Percentiles rank a stretch among this genome's conserved stretches.
These are phyloP conservation scores for Conus betulinus DNA, from an alignment of 1,140 invertebrate species.

Conservation along the genomic window DNA sequence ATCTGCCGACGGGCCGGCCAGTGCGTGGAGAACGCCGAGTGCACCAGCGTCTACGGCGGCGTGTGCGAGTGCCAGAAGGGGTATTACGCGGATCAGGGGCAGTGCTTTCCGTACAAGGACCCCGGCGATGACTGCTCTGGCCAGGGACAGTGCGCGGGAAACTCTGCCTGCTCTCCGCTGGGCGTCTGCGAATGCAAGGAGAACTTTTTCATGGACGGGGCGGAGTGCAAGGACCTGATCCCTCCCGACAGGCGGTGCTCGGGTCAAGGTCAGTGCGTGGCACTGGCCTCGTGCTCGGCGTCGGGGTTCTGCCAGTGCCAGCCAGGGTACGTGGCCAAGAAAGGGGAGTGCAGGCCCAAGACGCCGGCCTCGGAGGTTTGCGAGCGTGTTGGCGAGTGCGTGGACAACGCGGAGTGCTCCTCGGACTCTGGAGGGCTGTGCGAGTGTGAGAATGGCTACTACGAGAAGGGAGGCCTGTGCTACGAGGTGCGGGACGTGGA, in stretches of 20 bases:
- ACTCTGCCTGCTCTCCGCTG: slow-evolving; percentile 27
- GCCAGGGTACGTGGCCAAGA: slow-evolving; percentile 16
- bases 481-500: slow-evolving; percentile 6
- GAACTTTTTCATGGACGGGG: slow-evolving; percentile 25
- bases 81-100: slow-evolving; percentile 27
- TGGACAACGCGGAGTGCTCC: slow-evolving; percentile 32
- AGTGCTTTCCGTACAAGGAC: slow-evolving; percentile 8
- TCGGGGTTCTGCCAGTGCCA: slow-evolving; percentile 32
- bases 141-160: slow-evolving; percentile 23
- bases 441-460: slow-evolving; percentile 30
- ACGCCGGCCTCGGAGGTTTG: slow-evolving; percentile 23
- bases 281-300: slow-evolving; percentile 21
- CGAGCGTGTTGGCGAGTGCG: slow-evolving; percentile 25
- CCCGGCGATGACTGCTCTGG: slow-evolving; percentile 26
- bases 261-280: slow-evolving; percentile 36
- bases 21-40: slow-evolving; percentile 39
- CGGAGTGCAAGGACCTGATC: slow-evolving; percentile 36
- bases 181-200: slow-evolving; percentile 32
- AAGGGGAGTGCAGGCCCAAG: slow-evolving; percentile 21
- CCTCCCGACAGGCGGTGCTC: slow-evolving; percentile 1
- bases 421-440: slow-evolving; percentile 19
- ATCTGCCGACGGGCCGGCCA: slow-evolving; percentile 28
- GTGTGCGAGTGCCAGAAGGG: slow-evolving; percentile 37
- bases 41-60: slow-evolving; percentile 3
- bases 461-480: slow-evolving; percentile 1